Percentiles rank a stretch among this genome's conserved stretches.
Conservation (phyloP, 1,140 invertebrate species). For the Nymphalis io region DNA sequence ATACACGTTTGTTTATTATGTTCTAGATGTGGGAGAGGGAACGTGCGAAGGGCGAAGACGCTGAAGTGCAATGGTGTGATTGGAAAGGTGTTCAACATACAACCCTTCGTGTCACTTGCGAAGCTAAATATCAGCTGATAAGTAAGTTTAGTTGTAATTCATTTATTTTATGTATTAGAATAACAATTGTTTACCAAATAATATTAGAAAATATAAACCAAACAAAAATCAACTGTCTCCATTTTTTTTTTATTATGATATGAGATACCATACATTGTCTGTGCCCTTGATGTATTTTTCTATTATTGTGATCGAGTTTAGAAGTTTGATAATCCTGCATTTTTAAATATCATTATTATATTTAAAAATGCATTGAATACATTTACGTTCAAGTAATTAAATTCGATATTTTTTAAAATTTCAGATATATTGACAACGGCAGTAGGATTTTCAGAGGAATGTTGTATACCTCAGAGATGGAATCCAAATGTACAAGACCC, state of each 20-base stretch:
- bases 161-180: too few species aligned
- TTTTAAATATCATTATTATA: too few species aligned
- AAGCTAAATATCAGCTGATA: slow-evolving; percentile 95
- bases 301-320: too few species aligned
- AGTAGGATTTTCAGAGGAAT: slow-evolving; percentile 94
- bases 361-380: too few species aligned
- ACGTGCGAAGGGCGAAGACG: slow-evolving; percentile 87
- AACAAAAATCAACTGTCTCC: too few species aligned
- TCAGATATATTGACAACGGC: slow-evolving; percentile 88
- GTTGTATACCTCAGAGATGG: slow-evolving; percentile 87
- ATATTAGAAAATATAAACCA: too few species aligned
- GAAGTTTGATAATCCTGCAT: too few species aligned
- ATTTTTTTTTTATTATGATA: too few species aligned
- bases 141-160: slow-evolving; percentile 49
- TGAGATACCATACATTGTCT: too few species aligned
- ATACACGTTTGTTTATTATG: neutral
- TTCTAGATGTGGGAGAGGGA: slow-evolving; percentile 90
- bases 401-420: neutral
- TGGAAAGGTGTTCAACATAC: slow-evolving; percentile 93
- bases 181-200: too few species aligned
- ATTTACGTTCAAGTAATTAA: too few species aligned
- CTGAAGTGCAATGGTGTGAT: slow-evolving; percentile 93
- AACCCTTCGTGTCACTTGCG: slow-evolving; percentile 93
- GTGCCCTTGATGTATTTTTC: too few species aligned
- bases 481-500: slow-evolving; percentile 89